Conservation (phyloP, 2,797 vertebrate genomes). For the Rhadinocentrus ornatus region DNA sequence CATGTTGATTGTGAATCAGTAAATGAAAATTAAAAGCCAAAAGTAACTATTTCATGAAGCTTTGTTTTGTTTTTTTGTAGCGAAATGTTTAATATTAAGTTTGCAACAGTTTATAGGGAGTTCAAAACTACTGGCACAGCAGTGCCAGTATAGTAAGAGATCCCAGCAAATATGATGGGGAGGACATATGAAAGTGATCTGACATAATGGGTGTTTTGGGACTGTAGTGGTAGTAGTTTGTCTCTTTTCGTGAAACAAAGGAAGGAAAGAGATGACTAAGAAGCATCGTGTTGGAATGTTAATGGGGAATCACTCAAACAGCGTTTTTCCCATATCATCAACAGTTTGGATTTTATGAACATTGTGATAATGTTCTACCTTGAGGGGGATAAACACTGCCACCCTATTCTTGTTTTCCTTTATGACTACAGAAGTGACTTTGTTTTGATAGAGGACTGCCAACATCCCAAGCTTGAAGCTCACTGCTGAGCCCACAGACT, state of each 20-base stretch:
- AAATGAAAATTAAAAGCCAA: neutral
- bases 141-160: neutral
- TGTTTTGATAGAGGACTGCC: constrained; percentile 57
- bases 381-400: constrained; percentile 32
- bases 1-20: neutral
- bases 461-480: constrained; percentile 52
- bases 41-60: neutral
- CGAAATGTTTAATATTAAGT: neutral
- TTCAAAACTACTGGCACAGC: neutral
- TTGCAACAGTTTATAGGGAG: neutral
- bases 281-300: neutral
- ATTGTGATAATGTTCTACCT: constrained; percentile 23
- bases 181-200: neutral
- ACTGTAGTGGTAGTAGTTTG: neutral
- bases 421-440: constrained; percentile 54
- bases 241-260: constrained; percentile 6
- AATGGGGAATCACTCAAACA: neutral
- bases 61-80: neutral
- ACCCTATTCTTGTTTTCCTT: constrained; percentile 44
- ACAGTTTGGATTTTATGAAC: constrained; percentile 28
- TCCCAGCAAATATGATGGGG: neutral
- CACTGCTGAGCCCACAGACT: constrained; percentile 61
- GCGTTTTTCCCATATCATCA: no score
- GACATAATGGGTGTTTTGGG: constrained; percentile 8
- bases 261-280: constrained; percentile 5